Evolutionary conservation across 2,113 vertebrate species (phyloP).

Genomic region (Urocynchramus pylzowi): DNA sequence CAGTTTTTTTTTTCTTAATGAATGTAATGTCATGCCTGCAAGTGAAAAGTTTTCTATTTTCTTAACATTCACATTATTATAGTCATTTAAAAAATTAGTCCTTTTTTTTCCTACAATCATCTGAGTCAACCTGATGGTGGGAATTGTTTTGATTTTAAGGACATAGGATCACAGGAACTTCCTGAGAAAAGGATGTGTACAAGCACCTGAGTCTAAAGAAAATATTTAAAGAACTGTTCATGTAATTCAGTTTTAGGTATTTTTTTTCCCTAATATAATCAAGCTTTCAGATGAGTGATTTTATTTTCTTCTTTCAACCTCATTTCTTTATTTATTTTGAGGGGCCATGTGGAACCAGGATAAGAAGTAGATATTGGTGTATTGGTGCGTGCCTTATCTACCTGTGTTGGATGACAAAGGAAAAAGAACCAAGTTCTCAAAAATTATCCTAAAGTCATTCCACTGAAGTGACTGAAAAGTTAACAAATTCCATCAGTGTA

Average conservation of each 20-base stretch:
- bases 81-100: neutral
- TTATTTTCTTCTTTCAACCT: neutral
- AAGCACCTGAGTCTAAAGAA: neutral
- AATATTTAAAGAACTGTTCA: neutral
- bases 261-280: neutral
- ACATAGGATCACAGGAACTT: neutral
- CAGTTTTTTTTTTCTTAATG: neutral
- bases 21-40: neutral
- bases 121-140: neutral
- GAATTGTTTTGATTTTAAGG: neutral
- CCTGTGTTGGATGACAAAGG: neutral
- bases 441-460: neutral
- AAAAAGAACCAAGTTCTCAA: neutral
- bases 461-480: neutral
- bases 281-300: neutral
- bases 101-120: neutral
- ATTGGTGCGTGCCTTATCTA: neutral
- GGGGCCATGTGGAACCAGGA: neutral
- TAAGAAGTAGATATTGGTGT: neutral
- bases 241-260: neutral
- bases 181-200: neutral
- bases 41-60: neutral
- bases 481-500: neutral
- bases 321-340: neutral
- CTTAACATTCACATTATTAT: neutral